phyloP scores from a whole-genome alignment of 2,113 vertebrate genomes.

The Zosterops borbonicus region DNA sequence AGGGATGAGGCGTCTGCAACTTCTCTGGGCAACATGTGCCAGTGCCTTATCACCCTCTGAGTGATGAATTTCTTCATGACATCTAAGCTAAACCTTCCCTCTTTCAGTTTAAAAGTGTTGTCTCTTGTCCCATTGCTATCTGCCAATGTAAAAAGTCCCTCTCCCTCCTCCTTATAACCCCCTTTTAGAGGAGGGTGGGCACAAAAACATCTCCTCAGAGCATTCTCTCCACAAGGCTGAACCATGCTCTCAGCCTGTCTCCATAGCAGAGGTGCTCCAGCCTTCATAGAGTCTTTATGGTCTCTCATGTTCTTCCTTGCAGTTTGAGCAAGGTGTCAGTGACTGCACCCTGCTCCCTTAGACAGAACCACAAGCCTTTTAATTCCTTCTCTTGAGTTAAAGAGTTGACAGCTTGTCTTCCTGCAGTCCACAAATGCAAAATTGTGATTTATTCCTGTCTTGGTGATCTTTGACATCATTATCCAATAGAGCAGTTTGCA shows the following conservation, averaged over 20 bases:
- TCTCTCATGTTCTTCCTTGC: background rate
- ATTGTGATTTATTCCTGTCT: background rate
- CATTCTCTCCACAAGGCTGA: background rate
- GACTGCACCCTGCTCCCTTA: background rate
- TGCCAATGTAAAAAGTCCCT: background rate
- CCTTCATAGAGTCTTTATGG: background rate
- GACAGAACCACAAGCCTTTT: background rate
- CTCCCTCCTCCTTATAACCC: background rate
- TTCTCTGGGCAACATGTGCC: background rate
- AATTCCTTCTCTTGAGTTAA: background rate
- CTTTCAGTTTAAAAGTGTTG: background rate
- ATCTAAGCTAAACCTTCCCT: background rate
- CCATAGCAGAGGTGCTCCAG: background rate
- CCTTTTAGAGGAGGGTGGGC: no score
- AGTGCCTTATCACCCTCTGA: background rate
- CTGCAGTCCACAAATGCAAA: background rate
- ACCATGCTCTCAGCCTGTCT: background rate
- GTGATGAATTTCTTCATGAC: background rate
- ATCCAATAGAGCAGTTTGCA: background rate
- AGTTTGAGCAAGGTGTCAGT: background rate
- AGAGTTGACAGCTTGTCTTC: background rate
- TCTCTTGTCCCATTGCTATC: background rate
- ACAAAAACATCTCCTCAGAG: background rate
- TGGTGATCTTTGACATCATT: background rate
- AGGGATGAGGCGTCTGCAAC: background rate